Evolutionary conservation across 2,888 invertebrate genomes (phyloP).

Genomic region (Cerceris rybyensis): DNA sequence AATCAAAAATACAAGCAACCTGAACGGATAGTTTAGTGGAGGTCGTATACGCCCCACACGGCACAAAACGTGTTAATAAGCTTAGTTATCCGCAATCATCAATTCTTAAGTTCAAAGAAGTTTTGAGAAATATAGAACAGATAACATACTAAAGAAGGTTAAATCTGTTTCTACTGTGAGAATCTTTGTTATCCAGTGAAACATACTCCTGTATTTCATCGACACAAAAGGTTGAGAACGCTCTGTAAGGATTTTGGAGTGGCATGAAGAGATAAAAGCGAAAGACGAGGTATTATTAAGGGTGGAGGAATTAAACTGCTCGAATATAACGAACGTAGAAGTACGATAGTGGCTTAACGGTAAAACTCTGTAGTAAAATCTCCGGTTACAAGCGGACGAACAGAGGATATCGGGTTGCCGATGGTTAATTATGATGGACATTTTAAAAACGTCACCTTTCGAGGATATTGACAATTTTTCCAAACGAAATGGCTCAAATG

Average conservation of each 20-base stretch:
- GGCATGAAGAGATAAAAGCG: slow-evolving; percentile 13
- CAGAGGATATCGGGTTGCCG: slow-evolving; percentile 45
- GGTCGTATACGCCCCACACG: too few species aligned
- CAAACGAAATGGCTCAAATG: background rate
- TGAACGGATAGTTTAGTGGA: too few species aligned
- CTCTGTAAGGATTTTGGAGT: slow-evolving; percentile 12
- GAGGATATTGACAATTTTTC: slow-evolving; percentile 36
- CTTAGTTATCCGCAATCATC: too few species aligned
- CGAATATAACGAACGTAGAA: slow-evolving; percentile 56
- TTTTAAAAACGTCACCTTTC: slow-evolving; percentile 28
- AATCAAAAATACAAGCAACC: too few species aligned
- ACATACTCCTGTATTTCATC: too few species aligned
- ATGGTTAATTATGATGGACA: slow-evolving; percentile 52
- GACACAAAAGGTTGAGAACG: too few species aligned
- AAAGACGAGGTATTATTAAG: slow-evolving; percentile 37
- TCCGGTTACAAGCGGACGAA: slow-evolving; percentile 62
- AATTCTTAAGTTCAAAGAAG: too few species aligned
- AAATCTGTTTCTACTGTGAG: too few species aligned
- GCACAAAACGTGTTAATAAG: too few species aligned
- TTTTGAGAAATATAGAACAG: too few species aligned
- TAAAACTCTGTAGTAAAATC: slow-evolving; percentile 48
- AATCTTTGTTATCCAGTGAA: too few species aligned
- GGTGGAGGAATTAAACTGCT: slow-evolving; percentile 55
- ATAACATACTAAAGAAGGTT: too few species aligned
- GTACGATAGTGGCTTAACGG: slow-evolving; percentile 52